Conservation (phyloP, 92 coral and sea anemone species). For the Anthopleura xanthogrammica region DNA sequence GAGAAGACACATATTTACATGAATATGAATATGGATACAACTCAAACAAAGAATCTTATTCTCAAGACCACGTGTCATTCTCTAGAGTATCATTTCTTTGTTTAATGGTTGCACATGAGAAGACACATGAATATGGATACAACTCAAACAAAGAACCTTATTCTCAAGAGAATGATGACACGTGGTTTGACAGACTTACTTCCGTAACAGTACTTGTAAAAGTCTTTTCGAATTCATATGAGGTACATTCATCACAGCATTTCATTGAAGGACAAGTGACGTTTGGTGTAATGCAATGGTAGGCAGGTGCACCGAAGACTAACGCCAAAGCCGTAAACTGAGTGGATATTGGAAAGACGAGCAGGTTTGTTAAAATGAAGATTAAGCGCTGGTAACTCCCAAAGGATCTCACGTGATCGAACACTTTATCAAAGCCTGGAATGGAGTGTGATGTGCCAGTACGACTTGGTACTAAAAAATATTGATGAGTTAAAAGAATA, state of each 20-base stretch:
- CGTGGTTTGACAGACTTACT: constrained; percentile 15
- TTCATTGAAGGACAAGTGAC: constrained; percentile 41
- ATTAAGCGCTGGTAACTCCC: constrained; percentile 29
- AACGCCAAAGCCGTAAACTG: constrained; percentile 39
- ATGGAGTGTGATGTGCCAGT: background rate
- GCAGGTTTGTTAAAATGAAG: constrained; percentile 8
- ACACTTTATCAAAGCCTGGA: constrained; percentile 33
- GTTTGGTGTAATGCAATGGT: constrained; percentile 49
- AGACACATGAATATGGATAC: too few species aligned
- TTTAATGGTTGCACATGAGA: too few species aligned
- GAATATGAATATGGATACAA: too few species aligned
- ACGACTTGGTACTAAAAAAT: background rate
- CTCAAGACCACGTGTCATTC: too few species aligned
- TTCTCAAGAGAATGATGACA: too few species aligned
- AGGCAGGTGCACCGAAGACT: constrained; percentile 42
- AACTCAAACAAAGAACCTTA: too few species aligned
- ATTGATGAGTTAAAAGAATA: too few species aligned
- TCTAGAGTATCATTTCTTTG: too few species aligned
- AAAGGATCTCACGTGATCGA: constrained; percentile 39
- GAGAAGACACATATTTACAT: too few species aligned
- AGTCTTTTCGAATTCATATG: constrained; percentile 44
- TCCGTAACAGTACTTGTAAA: constrained; percentile 41
- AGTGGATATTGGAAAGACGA: constrained; percentile 12
- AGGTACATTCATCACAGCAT: constrained; percentile 37
- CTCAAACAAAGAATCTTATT: too few species aligned